Evolutionary conservation across 2,113 vertebrate genomes (phyloP).

Genomic region (Ictidomys tridecemlineatus): DNA sequence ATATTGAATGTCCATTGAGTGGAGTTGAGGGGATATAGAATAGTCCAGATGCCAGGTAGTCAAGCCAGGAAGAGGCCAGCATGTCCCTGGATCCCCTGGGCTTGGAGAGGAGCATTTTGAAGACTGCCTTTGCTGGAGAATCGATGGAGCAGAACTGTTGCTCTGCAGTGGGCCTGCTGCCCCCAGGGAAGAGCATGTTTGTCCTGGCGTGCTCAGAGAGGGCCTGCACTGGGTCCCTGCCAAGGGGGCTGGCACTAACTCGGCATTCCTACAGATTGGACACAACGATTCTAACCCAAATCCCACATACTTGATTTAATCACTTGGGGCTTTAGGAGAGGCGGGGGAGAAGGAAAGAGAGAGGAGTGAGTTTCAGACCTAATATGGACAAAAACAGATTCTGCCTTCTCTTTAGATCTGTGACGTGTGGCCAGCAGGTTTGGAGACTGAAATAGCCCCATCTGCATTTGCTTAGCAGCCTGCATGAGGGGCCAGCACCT

Average conservation of each 20-base stretch:
- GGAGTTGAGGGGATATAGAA: neutral
- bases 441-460: slow-evolving; percentile 90
- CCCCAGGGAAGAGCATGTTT: slow-evolving; percentile 89
- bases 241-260: slow-evolving; percentile 93
- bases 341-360: slow-evolving; percentile 80
- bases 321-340: slow-evolving; percentile 93
- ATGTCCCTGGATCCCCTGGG: neutral
- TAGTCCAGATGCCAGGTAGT: neutral
- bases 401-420: slow-evolving; percentile 88
- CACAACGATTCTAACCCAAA: slow-evolving; percentile 96
- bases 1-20: neutral
- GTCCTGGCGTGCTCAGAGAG: slow-evolving; percentile 90
- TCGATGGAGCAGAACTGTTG: slow-evolving; percentile 66
- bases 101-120: neutral
- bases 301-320: slow-evolving; percentile 98
- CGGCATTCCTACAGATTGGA: slow-evolving; percentile 95
- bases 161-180: slow-evolving; percentile 87
- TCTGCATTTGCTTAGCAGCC: slow-evolving; percentile 89
- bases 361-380: slow-evolving; percentile 92
- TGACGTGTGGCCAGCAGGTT: slow-evolving; percentile 88
- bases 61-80: neutral
- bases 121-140: slow-evolving; percentile 36
- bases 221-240: slow-evolving; percentile 91
- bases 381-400: slow-evolving; percentile 98
- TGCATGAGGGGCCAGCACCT: slow-evolving; percentile 85